These are phyloP conservation scores for Lonchura striata DNA, from an alignment of 2,113 vertebrate species.

Conservation along the genomic window DNA sequence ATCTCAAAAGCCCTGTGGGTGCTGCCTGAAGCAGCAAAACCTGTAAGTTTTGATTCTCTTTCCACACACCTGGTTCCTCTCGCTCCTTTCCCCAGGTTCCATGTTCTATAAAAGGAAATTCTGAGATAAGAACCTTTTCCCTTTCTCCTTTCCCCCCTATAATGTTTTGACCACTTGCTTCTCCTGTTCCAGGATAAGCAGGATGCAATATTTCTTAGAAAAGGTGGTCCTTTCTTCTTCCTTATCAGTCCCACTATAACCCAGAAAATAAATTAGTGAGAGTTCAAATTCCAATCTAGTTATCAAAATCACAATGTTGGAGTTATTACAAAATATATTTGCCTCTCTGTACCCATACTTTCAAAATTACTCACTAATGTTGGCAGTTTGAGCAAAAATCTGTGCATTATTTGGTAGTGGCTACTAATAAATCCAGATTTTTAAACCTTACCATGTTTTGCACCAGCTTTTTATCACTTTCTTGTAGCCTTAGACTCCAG, in stretches of 20 bases:
- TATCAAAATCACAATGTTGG: not conserved
- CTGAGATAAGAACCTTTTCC: rapidly evolving
- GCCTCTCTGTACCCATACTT: slow-evolving; percentile 1
- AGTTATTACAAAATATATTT: slow-evolving; percentile 23
- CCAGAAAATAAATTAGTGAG: not conserved
- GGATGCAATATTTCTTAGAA: not conserved
- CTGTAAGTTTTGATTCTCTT: not conserved
- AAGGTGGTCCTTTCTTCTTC: not conserved
- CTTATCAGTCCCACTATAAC: not conserved
- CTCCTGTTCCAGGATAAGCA: not conserved
- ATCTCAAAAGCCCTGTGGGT: not conserved
- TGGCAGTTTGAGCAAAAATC: not conserved
- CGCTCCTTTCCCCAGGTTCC: not conserved
- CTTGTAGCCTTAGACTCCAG: not conserved
- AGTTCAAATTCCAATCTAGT: slow-evolving; percentile 48
- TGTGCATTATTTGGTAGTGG: not conserved
- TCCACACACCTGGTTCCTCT: not conserved
- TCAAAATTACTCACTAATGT: not conserved
- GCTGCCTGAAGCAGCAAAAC: not conserved
- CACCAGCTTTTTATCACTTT: not conserved
- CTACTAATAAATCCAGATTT: not conserved
- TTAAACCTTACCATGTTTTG: not conserved
- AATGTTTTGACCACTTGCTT: not conserved
- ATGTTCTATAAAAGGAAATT: not conserved
- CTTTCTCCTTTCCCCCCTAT: not conserved